These are phyloP conservation scores for Melanotaenia duboulayi DNA, from an alignment of 2,113 vertebrate genomes.

Conservation along the genomic window DNA sequence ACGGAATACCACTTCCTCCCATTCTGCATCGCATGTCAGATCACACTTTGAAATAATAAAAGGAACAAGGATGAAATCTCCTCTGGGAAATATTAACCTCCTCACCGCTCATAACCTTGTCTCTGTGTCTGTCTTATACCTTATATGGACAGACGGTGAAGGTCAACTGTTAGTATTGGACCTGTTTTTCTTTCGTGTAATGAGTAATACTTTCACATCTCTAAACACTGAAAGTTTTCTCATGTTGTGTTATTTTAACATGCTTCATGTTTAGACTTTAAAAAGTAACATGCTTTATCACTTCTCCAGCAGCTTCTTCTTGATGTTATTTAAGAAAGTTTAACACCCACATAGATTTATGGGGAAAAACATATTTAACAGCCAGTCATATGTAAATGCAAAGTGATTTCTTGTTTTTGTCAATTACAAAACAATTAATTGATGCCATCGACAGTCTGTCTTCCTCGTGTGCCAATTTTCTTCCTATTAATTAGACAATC, in stretches of 20 bases:
- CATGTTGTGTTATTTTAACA: background rate
- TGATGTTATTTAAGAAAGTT: background rate
- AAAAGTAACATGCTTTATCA: background rate
- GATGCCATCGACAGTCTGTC: background rate
- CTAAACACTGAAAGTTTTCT: background rate
- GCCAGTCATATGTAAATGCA: background rate
- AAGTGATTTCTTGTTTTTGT: background rate
- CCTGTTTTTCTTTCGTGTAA: background rate
- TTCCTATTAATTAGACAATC: background rate
- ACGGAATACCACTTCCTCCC: constrained; percentile 74
- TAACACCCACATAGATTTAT: too few relatives aligned
- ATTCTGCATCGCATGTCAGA: constrained; percentile 70
- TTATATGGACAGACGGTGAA: constrained; percentile 19
- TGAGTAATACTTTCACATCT: constrained; percentile 10
- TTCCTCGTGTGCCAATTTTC: too few relatives aligned
- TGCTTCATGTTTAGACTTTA: constrained; percentile 7
- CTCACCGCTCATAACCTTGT: constrained; percentile 28
- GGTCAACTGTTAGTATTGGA: background rate
- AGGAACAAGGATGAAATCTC: constrained; percentile 64
- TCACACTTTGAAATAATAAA: constrained; percentile 62
- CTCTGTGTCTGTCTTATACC: constrained; percentile 27
- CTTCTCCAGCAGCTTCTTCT: background rate
- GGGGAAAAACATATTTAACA: background rate
- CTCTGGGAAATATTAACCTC: constrained; percentile 45
- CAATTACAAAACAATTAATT: background rate